These are phyloP conservation scores for Lophius americanus DNA, from an alignment of 2,797 vertebrate genomes.

Conservation along the genomic window DNA sequence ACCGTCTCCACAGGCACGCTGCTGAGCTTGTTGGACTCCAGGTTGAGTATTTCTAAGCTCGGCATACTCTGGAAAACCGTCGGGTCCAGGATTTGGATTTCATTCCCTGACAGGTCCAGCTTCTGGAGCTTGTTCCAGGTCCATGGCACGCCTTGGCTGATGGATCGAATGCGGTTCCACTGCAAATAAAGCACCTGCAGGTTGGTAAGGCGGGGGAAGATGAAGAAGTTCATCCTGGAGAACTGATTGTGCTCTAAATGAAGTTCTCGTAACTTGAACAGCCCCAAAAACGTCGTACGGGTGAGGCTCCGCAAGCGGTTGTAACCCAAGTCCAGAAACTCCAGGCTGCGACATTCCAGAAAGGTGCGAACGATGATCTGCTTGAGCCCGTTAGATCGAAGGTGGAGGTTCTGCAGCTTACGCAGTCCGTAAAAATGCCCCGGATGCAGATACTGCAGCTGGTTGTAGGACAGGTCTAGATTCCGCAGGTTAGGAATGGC, in stretches of 20 bases:
- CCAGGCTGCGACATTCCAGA: constrained; percentile 94
- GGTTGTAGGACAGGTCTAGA: constrained; percentile 95
- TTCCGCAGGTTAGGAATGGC: constrained; percentile 93
- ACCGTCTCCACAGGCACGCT: constrained; percentile 91
- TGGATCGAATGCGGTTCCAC: constrained; percentile 94
- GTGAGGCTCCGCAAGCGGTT: constrained; percentile 92
- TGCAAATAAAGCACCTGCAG: constrained; percentile 94
- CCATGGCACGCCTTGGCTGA: constrained; percentile 91
- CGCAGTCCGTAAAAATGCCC: constrained; percentile 94
- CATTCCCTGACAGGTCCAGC: constrained; percentile 95
- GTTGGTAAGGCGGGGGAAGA: constrained; percentile 95
- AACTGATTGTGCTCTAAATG: constrained; percentile 98
- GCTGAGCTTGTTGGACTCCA: constrained; percentile 97
- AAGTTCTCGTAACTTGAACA: constrained; percentile 91
- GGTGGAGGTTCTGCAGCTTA: constrained; percentile 92
- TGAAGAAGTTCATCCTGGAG: constrained; percentile 94
- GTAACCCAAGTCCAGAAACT: constrained; percentile 96
- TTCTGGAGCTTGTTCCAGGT: constrained; percentile 94
- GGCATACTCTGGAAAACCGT: constrained; percentile 94
- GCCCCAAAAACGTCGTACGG: constrained; percentile 92
- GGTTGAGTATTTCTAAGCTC: constrained; percentile 91
- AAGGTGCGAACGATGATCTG: constrained; percentile 90
- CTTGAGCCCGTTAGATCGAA: constrained; percentile 91
- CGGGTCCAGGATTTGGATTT: constrained; percentile 88
- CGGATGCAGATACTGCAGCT: constrained; percentile 88